Percentiles rank a stretch among this genome's conserved stretches.
Evolutionary conservation across 2,113 vertebrate genomes (phyloP).

Genomic region (Neotragus pygmaeus): DNA sequence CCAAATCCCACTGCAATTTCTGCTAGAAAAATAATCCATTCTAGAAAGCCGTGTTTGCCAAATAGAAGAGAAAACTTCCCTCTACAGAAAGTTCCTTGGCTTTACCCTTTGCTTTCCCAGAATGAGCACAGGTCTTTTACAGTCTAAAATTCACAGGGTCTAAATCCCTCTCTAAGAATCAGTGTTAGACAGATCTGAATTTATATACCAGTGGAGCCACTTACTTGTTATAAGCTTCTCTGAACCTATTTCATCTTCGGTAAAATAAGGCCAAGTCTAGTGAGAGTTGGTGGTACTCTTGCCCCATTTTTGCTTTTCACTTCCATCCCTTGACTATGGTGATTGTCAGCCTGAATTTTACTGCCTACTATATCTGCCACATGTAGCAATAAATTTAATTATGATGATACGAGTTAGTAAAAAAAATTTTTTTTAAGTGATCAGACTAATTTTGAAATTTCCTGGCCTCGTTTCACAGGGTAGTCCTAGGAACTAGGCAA

Average conservation of each 20-base stretch:
- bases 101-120: not conserved
- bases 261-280: not conserved
- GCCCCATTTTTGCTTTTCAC: not conserved
- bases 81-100: not conserved
- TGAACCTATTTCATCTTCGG: not conserved
- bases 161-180: not conserved
- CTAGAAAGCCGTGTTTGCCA: not conserved
- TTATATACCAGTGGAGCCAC: not conserved
- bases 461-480: not conserved
- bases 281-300: not conserved
- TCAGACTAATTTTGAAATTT: not conserved
- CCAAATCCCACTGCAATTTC: not conserved
- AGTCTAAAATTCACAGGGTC: slow-evolving; percentile 7
- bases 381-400: not conserved
- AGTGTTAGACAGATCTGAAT: not conserved
- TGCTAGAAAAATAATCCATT: slow-evolving; percentile 8
- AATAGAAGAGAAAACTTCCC: not conserved
- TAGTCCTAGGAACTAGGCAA: not conserved
- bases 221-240: not conserved
- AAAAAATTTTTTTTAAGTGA: not conserved
- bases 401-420: not conserved
- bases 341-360: not conserved
- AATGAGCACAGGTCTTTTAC: not conserved
- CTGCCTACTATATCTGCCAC: not conserved
- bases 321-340: not conserved